These are phyloP conservation scores for Neofelis nebulosa DNA, from an alignment of 2,113 vertebrate species.

Conservation along the genomic window DNA sequence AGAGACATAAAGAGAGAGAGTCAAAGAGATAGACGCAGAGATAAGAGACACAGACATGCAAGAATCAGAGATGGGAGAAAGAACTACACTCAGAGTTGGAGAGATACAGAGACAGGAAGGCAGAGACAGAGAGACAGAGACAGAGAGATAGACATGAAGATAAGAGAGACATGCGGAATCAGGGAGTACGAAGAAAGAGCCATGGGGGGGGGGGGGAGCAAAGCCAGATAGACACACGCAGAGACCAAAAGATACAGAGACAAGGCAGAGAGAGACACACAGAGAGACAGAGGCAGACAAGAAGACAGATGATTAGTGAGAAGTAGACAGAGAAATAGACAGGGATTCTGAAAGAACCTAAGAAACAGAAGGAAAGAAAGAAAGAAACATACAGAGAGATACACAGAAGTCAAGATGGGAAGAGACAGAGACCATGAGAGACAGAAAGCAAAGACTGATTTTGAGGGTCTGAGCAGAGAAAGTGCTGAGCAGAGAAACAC, in stretches of 20 bases:
- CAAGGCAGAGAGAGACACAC: constrained; percentile 29
- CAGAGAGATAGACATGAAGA: background rate
- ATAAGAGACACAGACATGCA: background rate
- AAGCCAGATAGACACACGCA: constrained; percentile 50
- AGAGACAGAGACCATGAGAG: constrained; percentile 69
- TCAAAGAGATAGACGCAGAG: background rate
- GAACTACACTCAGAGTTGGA: background rate
- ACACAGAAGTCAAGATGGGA: constrained; percentile 78
- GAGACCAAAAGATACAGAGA: constrained; percentile 67
- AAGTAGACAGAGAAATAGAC: constrained; percentile 55
- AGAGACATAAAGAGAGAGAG: background rate
- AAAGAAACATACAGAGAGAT: constrained; percentile 78
- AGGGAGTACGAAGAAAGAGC: constrained; percentile 27
- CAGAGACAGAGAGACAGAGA: background rate
- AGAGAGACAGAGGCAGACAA: constrained; percentile 50
- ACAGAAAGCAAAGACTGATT: background rate
- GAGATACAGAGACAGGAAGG: background rate
- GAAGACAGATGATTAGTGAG: constrained; percentile 24
- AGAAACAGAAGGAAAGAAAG: constrained; percentile 79
- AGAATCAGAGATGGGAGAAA: background rate
- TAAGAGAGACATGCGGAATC: background rate
- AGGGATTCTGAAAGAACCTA: constrained; percentile 80
- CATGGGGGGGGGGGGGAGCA: background rate
- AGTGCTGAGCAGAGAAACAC: constrained; percentile 81
- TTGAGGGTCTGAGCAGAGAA: background rate